phyloP scores from a whole-genome alignment of 2,797 vertebrate species.

The Propithecus perrieri region DNA sequence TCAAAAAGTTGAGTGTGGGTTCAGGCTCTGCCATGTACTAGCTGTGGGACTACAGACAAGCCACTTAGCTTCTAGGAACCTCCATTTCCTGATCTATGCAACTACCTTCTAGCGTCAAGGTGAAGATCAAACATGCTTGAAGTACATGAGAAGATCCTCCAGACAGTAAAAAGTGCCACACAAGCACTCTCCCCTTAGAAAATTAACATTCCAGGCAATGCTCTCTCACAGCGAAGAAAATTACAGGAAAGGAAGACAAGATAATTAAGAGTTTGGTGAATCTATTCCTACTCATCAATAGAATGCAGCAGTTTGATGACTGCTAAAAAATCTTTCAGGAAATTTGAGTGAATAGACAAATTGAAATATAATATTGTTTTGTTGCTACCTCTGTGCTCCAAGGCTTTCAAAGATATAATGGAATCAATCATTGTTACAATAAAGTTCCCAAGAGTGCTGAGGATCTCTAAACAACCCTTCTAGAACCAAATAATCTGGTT shows the following conservation, averaged over 20 bases:
- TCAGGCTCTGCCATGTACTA: not conserved
- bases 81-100: not conserved
- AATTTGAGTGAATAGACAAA: not conserved
- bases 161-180: not conserved
- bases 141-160: not conserved
- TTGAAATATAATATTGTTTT: not conserved
- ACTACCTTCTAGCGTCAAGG: not conserved
- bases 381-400: not conserved
- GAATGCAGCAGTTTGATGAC: slow-evolving; percentile 3
- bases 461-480: not conserved
- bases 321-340: not conserved
- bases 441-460: not conserved
- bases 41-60: not conserved
- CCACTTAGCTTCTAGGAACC: not conserved
- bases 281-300: not conserved
- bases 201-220: not conserved
- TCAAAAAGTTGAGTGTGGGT: not conserved
- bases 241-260: slow-evolving; percentile 17
- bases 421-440: not conserved
- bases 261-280: not conserved
- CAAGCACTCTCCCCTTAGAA: not conserved
- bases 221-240: not conserved
- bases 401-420: not conserved
- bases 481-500: not conserved
- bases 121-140: not conserved